A percentile compares a stretch with the other conserved stretches of the same genome.
Evolutionary conservation across 2,113 vertebrate species (phyloP).

Genomic region (Propithecus coquereli): DNA sequence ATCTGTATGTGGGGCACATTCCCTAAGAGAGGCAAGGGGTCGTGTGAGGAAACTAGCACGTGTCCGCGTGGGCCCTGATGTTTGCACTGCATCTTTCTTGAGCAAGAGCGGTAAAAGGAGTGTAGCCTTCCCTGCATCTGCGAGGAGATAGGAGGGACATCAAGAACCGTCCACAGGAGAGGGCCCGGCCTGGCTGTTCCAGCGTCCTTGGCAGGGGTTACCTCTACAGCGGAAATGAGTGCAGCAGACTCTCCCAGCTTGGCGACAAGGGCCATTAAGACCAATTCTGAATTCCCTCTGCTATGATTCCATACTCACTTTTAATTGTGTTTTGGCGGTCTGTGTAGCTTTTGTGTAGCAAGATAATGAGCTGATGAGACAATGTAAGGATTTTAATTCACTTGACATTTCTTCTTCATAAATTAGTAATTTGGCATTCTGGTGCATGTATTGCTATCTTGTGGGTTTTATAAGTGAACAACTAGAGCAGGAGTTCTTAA

Average conservation of each 20-base stretch:
- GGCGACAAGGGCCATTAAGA: conserved; percentile 51
- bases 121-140: background rate
- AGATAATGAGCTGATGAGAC: conserved; percentile 16
- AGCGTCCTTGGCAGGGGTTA: background rate
- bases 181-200: background rate
- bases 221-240: background rate
- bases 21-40: background rate
- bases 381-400: conserved; percentile 16
- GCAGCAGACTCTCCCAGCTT: background rate
- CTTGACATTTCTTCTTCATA: conserved; percentile 50
- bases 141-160: background rate
- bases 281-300: conserved; percentile 34
- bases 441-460: background rate
- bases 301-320: conserved; percentile 4
- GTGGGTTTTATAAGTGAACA: background rate
- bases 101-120: background rate
- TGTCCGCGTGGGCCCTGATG: background rate
- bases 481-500: background rate
- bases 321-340: conserved; percentile 53
- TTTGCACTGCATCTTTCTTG: background rate
- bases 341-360: background rate
- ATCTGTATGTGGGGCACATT: background rate
- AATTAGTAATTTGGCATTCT: conserved; percentile 66
- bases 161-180: background rate
- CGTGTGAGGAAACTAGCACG: background rate